Base-by-base conservation (phyloP, 2,113 vertebrate species). In the Urocynchramus pylzowi region DNA sequence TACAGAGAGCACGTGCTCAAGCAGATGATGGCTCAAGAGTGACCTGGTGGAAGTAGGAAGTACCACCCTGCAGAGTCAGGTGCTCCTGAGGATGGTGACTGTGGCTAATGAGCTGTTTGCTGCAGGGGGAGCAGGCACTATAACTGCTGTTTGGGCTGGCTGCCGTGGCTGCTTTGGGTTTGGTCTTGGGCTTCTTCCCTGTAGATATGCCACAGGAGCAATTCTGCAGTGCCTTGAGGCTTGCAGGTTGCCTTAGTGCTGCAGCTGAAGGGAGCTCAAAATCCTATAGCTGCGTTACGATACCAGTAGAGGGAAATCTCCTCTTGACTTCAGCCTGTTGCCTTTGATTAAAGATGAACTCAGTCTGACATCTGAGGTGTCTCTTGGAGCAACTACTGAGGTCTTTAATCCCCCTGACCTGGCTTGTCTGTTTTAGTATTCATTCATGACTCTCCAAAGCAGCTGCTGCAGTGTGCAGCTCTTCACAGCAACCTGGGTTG, bases 221-320 rank as follows among this genome's bases (percentile, higher is more conserved):
- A 14, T 90, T 90, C 49, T 79, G 22, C 71, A 87, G 67, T 7
- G 15, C 31, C 27, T 21, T 59, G 12, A 54, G 59, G 16, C 26
- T 71, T 16, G 1, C 2, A 23, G 33, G 67, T 64, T 5, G 15
- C 69, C 28, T 61, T 90, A 27, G 52, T 57, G 18, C 47, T 70
- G 39, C 57, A 49, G 26, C 65, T 91, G 57, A 49, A 76, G 16
- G 16, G 23, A 41, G 15, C 26, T 93, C 50, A 60, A 41, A 95
- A n/a, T 80, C 56, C 50, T 80, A 7, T 39, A 45, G n/a, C 69
- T 81, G 60, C 2, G 0, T 87, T 69, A 22, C 0, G 0, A 11
- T 61, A 13, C 20, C 39, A 5, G 0, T 57, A 54, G 67, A 53
- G 24, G 15, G 39, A 73, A 50, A 28, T 53, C 21, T 87, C 17